Percentiles rank a stretch among this genome's conserved stretches.
These are phyloP conservation scores for Cyclophora punctaria DNA, from an alignment of 2,888 invertebrate genomes.

Conservation along the genomic window DNA sequence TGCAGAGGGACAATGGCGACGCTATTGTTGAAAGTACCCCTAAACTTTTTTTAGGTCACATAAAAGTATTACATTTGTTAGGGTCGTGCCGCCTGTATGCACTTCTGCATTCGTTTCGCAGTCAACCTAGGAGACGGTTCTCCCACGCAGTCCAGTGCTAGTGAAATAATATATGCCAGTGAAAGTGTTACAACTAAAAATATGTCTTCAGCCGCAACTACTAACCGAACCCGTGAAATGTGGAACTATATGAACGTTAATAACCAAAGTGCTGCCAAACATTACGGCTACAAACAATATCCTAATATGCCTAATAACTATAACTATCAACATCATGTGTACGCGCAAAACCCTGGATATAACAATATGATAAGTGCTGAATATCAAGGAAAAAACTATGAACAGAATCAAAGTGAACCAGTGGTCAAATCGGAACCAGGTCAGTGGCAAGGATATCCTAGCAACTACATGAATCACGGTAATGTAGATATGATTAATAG, in stretches of 20 bases:
- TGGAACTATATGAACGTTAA: slow-evolving; percentile 55
- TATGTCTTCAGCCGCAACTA: slow-evolving; percentile 55
- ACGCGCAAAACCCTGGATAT: slow-evolving; percentile 42
- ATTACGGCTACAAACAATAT: slow-evolving; percentile 43
- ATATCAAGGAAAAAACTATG: slow-evolving; percentile 35
- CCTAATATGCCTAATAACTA: slow-evolving; percentile 37
- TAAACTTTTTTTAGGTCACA: slow-evolving; percentile 73
- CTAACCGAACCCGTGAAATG: slow-evolving; percentile 59
- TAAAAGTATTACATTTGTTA: slow-evolving; percentile 72
- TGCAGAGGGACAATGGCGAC: slow-evolving; percentile 66
- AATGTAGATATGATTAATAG: slow-evolving; percentile 50
- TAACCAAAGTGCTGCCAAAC: slow-evolving; percentile 44
- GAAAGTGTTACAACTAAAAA: slow-evolving; percentile 28
- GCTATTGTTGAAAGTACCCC: slow-evolving; percentile 73
- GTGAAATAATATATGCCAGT: slow-evolving; percentile 34
- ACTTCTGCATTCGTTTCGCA: slow-evolving; percentile 69
- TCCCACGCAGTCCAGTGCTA: slow-evolving; percentile 55
- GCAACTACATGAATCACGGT: slow-evolving; percentile 34
- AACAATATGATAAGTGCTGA: slow-evolving; percentile 31
- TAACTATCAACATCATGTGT: slow-evolving; percentile 46
- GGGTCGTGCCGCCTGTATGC: slow-evolving; percentile 63
- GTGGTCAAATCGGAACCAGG: slow-evolving; percentile 52
- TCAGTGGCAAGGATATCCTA: slow-evolving; percentile 47
- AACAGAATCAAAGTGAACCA: slow-evolving; percentile 28
- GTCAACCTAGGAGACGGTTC: slow-evolving; percentile 55